A percentile compares a stretch with the other conserved stretches of the same genome.
phyloP scores from a whole-genome alignment of 2,888 invertebrate species.

The Pristionchus arcanus region DNA sequence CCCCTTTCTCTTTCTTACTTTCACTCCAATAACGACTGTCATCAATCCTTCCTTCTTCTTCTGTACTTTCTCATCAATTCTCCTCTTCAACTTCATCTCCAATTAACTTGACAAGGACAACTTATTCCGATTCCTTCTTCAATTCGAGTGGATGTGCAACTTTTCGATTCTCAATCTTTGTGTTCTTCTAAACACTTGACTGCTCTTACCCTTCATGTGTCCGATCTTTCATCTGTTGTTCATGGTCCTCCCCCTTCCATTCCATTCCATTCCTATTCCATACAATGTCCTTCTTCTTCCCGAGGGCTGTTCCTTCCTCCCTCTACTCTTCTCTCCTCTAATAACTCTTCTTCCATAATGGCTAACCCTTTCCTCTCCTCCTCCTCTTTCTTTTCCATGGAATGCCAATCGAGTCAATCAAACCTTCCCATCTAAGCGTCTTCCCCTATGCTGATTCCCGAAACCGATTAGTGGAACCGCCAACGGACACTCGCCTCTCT shows the following conservation, averaged over 20 bases:
- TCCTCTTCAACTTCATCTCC: too few relatives aligned
- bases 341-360: constrained; percentile 26
- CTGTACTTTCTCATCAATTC: not conserved
- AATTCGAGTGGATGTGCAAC: constrained; percentile 6
- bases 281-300: not conserved
- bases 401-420: constrained; percentile 39
- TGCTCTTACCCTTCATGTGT: constrained; percentile 13
- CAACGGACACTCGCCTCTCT: constrained; percentile 24
- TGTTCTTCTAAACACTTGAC: not conserved
- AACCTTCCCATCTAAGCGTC: constrained; percentile 40
- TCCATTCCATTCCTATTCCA: constrained; percentile 33
- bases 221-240: not conserved
- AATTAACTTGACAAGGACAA: not conserved
- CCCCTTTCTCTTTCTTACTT: constrained; percentile 34
- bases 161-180: constrained; percentile 40
- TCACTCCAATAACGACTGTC: constrained; percentile 32
- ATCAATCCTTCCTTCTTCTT: not conserved
- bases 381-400: constrained; percentile 7
- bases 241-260: not conserved
- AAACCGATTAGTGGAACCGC: constrained; percentile 46
- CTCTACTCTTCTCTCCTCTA: constrained; percentile 35
- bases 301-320: constrained; percentile 26
- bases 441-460: constrained; percentile 40
- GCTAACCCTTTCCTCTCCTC: not conserved
- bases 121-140: not conserved